Conservation (phyloP, 2,113 vertebrate genomes). For the Thamnophis sirtalis region DNA sequence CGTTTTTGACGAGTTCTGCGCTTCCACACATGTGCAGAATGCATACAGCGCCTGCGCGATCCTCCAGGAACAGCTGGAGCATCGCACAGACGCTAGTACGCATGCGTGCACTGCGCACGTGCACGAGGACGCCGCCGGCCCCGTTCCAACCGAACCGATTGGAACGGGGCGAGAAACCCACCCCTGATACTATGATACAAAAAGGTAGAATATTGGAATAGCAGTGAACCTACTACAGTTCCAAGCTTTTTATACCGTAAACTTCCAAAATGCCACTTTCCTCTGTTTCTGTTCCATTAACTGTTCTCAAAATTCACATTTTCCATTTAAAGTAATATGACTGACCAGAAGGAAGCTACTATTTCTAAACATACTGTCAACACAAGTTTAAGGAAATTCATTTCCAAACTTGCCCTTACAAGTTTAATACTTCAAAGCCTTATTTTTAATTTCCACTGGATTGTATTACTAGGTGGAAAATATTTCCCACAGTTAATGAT, state of each 20-base stretch:
- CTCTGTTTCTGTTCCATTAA: neutral
- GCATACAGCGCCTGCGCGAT: too few relatives aligned
- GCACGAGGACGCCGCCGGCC: too few relatives aligned
- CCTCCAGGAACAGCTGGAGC: too few relatives aligned
- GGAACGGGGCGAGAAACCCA: too few relatives aligned
- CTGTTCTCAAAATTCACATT: slow-evolving; percentile 7
- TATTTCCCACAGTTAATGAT: slow-evolving; percentile 59
- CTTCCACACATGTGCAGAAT: too few relatives aligned
- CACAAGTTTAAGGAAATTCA: slow-evolving; percentile 28
- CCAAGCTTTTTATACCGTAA: too few relatives aligned
- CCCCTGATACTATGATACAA: neutral
- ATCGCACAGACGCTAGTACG: too few relatives aligned
- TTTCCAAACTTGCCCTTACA: slow-evolving; percentile 47
- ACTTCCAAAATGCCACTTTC: neutral
- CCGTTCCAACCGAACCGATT: too few relatives aligned
- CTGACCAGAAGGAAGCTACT: slow-evolving; percentile 13
- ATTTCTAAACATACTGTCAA: slow-evolving; percentile 1
- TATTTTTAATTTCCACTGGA: slow-evolving; percentile 35
- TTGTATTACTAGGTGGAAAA: slow-evolving; percentile 62
- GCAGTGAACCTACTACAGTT: neutral
- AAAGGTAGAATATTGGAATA: too few relatives aligned
- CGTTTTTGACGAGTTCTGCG: too few relatives aligned
- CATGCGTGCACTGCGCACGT: too few relatives aligned
- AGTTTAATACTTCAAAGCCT: slow-evolving; percentile 64
- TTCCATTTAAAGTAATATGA: slow-evolving; percentile 2